Evolutionary conservation across 2,888 invertebrate species (phyloP), one percentile per base, ranked within the genome.

Genomic region (Lottia gigantea): DNA sequence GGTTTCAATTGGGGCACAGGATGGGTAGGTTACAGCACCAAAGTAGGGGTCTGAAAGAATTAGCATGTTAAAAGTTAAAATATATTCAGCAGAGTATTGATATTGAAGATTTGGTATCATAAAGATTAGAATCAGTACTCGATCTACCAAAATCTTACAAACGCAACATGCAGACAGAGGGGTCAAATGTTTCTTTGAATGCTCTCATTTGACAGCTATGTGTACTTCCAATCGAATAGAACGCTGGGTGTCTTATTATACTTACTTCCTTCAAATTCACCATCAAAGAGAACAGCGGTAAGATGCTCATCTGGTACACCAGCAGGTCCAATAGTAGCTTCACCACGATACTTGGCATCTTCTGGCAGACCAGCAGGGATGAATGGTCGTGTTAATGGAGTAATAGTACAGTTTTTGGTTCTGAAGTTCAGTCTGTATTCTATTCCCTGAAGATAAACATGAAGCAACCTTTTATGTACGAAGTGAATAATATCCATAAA

Each of bases 361-460:
- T 77, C 77, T n/a, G 81, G 81, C 8, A 83, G 74, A 14, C 80
- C 82, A 46, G 79, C 75, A 0, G 76, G 76, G 40, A 79, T 61
- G 76, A 82, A 83, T 49, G 82, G 81, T 1, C 78, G 72, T 0
- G 72, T 75, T 16, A 83, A 66, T 12, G 75, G 63, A 0, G 79
- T 77, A 11, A 77, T 76, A 47, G 80, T 80, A 66, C 83, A 83
- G 71, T 76, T 65, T n/a, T 68, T 75, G 15, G 79, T 79, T 67
- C 75, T 77, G 72, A 83, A 70, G 73, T 82, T 78, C 8, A 82
- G 63, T 62, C 70, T 70, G 78, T 84, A 84, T 68, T 82, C 79
- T n/a, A 77, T 72, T 66, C 74, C 72, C 83, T 83, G 69, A 11
- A n/a, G 3, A 46, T 15, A 40, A 6, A 40, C 6, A 40, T 8